Evolutionary conservation across 2,888 invertebrate genomes (phyloP), one percentile per base, ranked within the genome.

Genomic region (Drosophila meridionalis): DNA sequence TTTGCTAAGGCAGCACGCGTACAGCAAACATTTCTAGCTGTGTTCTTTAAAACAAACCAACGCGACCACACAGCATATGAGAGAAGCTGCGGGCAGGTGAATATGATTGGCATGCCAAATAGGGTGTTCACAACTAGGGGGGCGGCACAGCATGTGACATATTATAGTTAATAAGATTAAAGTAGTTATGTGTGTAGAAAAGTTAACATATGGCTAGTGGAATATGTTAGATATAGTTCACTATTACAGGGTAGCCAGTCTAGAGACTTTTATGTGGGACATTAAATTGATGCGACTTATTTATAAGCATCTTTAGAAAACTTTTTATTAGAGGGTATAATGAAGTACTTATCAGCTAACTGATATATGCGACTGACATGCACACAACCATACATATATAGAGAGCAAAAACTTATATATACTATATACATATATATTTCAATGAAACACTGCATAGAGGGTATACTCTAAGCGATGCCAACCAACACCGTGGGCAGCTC

Each of bases 1-100:
- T 69, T 79, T 68, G 63, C 60, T 74, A 78, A 76, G 69, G 69
- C 84, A 63, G 62, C 64, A 76, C 76, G 85, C 87, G 87, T 78
- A 57, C 71, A 34, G 63, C 78, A 84, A 78, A 80, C 85, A 80
- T 59, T 75, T 73, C 58, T 61, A 56, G 26, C 53, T 34, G 36
- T 56, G 11, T 52, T 52, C 69, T 47, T 69, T 47, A 63, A 72
- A 63, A 53, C 30, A 59, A 72, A 47, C 70, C 71, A 66, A 52
- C n/a, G 50, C 20, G 50, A 20, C 34, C 50, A 32, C 34, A 9
- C 32, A 34, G 34, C 50, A 34, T 34, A 20, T 34, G 34, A 34
- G 1, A 11, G 20, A 52, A 32, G 4, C 11, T 4, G 2, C 56
- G 20, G 32, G 7, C 30, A 57, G 32, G 30, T 42, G 56, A 32